Base-by-base conservation (phyloP, 2,888 invertebrate genomes). In the Chrysomela aeneicollis region DNA sequence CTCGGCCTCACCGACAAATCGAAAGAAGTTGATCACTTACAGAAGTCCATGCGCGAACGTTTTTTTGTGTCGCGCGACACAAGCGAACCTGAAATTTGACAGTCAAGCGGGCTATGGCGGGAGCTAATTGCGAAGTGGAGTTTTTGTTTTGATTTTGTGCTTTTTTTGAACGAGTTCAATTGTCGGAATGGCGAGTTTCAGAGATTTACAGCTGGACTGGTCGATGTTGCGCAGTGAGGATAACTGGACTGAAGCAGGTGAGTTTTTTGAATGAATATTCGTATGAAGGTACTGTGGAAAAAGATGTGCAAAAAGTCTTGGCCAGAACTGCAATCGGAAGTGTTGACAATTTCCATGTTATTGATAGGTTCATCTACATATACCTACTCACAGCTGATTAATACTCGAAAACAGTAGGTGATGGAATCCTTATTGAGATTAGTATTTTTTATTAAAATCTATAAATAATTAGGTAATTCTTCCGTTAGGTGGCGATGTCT, bases 121-220 rank as follows among this genome's bases (percentile, higher is more conserved):
- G n/a, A 35, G 6, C 17, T 21, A 19, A 15, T 42, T 15, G 12
- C 15, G 2, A 2, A 42, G 42, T 42, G 42, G 12, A 42, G 42
- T 42, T 17, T 19, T 19, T 21, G 18, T 64, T 55, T 59, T 52
- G 35, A 9, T 30, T 26, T 52, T 63, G 47, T 32, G 59, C 18
- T 66, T 58, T 63, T 61, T 49, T 53, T 53, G 54, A 51, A 30
- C 17, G 26, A 37, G 19, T 19, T 19, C 32, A 0, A 57, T 32
- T 50, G 55, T 50, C 46, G 55, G 51, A 61, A 89, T 89, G 89
- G 89, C 89, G 76, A 87, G 86, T 80, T 87, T 87, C 80, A 84
- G 86, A 76, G 89, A 90, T 78, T 85, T 90, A 74, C 84, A 87
- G 77, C 85, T 85, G 79, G 90, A 90, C 80, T 90, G 90, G 89